A percentile compares a stretch with the other conserved stretches of the same genome.
Evolutionary conservation across 2,888 invertebrate species (phyloP).

Genomic region (Creontiades dilutus): DNA sequence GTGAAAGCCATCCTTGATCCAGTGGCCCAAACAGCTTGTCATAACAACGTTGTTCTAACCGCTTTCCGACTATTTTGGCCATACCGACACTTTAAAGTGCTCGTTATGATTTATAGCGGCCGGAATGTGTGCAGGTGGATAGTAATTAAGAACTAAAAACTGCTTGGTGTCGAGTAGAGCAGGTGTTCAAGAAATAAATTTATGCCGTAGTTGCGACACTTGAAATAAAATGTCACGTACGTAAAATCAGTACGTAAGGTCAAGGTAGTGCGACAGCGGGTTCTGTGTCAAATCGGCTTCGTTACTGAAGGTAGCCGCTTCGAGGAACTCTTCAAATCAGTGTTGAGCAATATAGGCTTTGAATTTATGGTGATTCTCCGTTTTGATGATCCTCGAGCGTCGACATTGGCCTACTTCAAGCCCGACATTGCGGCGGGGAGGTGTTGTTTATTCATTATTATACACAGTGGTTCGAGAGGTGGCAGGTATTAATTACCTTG

Average conservation of each 20-base stretch:
- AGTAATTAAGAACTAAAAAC: not conserved
- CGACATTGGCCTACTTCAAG: not conserved
- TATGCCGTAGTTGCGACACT: not conserved
- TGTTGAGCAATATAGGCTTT: constrained; percentile 25
- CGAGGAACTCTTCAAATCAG: not conserved
- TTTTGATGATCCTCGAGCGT: not conserved
- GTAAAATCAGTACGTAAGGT: not conserved
- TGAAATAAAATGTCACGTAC: too few species aligned
- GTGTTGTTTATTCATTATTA: not conserved
- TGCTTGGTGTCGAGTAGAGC: not conserved
- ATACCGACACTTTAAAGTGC: not conserved
- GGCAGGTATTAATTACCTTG: too few species aligned
- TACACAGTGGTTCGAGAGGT: too few species aligned
- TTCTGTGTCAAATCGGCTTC: constrained; percentile 3
- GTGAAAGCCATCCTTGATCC: constrained; percentile 52
- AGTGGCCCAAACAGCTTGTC: constrained; percentile 9
- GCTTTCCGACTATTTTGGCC: not conserved
- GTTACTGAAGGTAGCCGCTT: not conserved
- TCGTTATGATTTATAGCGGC: not conserved
- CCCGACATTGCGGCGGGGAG: not conserved
- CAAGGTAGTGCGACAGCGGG: not conserved
- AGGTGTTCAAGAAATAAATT: not conserved
- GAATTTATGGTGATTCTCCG: not conserved
- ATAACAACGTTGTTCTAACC: not conserved
- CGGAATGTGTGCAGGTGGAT: not conserved